Percentiles rank a stretch among this genome's conserved stretches.
Evolutionary conservation across 2,113 vertebrate genomes (phyloP).

Genomic region (Bos taurus): DNA sequence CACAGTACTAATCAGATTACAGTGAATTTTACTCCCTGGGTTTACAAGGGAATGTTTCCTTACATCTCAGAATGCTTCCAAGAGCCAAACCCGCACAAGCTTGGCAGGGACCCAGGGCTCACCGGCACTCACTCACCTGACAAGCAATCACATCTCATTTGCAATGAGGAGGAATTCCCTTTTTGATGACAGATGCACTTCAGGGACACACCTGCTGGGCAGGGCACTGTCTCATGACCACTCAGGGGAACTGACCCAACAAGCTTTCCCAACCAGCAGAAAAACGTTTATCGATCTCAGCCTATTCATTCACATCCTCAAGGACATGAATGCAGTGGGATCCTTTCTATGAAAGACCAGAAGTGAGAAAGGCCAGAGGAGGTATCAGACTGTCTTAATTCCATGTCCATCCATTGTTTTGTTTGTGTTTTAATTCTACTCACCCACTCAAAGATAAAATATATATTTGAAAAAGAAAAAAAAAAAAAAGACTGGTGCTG

Average conservation of each 20-base stretch:
- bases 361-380: background rate
- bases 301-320: background rate
- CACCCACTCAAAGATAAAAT: background rate
- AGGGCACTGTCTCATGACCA: background rate
- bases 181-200: conserved; percentile 35
- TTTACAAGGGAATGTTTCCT: background rate
- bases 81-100: background rate
- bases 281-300: background rate
- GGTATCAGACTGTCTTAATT: background rate
- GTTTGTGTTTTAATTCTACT: background rate
- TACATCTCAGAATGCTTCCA: background rate
- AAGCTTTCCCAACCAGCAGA: background rate
- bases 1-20: background rate
- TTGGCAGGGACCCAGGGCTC: background rate
- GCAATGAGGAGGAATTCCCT: conserved; percentile 48
- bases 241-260: conserved; percentile 18
- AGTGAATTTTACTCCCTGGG: background rate
- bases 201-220: conserved; percentile 16
- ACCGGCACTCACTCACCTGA: background rate
- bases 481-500: background rate
- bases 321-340: background rate
- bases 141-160: conserved; percentile 26
- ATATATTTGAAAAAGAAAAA: background rate
- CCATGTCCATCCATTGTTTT: background rate
- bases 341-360: background rate